A percentile compares a stretch with the other conserved stretches of the same genome.
phyloP scores from a whole-genome alignment of 2,113 vertebrate species.

The Gymnarchus niloticus region DNA sequence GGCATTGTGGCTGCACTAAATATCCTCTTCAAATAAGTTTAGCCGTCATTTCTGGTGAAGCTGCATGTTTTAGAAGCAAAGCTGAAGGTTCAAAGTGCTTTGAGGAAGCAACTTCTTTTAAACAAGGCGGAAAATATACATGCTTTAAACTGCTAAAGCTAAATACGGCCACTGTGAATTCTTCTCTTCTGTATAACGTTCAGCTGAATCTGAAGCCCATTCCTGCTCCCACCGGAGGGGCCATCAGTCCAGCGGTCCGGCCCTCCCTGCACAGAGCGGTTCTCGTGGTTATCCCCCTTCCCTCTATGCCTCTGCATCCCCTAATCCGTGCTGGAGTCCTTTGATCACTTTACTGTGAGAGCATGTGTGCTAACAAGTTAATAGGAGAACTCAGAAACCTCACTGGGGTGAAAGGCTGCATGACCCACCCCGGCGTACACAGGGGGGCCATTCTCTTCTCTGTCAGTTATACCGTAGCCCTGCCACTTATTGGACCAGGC shows the following conservation, averaged over 20 bases:
- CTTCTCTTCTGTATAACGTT: neutral
- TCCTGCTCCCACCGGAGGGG: neutral
- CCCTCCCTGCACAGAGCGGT: neutral
- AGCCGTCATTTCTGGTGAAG: neutral
- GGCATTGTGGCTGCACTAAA: neutral
- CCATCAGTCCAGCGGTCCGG: too few relatives aligned
- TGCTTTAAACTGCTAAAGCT: neutral
- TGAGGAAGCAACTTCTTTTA: neutral
- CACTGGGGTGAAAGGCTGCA: neutral
- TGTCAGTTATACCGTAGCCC: neutral
- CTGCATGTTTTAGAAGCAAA: neutral
- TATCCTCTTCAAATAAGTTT: neutral
- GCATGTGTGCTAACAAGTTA: constrained; percentile 24
- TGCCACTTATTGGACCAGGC: neutral
- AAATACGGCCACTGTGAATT: too few relatives aligned
- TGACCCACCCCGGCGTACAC: neutral
- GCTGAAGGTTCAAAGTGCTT: neutral
- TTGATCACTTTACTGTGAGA: constrained; percentile 16
- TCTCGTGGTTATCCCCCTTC: neutral
- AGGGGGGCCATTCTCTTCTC: neutral
- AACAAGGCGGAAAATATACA: neutral
- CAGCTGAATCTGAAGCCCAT: neutral
- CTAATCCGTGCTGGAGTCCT: neutral
- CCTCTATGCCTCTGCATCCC: neutral
- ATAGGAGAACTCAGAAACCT: neutral